Percentiles rank a stretch among this genome's conserved stretches.
These are phyloP conservation scores for Serranus cabrilla DNA, from an alignment of 2,797 vertebrate genomes.

Conservation along the genomic window DNA sequence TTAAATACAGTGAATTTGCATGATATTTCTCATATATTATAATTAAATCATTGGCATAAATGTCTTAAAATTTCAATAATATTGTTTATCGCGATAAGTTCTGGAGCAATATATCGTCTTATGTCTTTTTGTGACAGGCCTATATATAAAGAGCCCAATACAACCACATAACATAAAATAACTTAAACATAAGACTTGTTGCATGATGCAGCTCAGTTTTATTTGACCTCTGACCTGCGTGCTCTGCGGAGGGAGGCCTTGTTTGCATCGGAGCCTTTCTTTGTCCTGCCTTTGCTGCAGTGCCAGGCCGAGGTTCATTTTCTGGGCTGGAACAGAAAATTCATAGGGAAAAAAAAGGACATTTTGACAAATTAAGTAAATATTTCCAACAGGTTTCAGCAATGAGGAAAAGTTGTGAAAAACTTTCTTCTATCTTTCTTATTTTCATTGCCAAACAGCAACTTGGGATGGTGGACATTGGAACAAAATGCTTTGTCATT, in stretches of 20 bases:
- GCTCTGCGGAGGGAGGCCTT: conserved; percentile 90
- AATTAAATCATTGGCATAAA: no score
- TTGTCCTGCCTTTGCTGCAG: conserved; percentile 94
- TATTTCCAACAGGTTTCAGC: conserved; percentile 38
- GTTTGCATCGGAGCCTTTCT: conserved; percentile 92
- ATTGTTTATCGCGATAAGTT: no score
- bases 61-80: no score
- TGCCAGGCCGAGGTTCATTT: conserved; percentile 75
- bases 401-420: conserved; percentile 45
- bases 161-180: background rate
- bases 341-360: conserved; percentile 22
- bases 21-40: no score
- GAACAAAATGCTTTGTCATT: conserved; percentile 71
- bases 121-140: no score
- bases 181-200: background rate
- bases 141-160: background rate
- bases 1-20: no score
- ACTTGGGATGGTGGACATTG: conserved; percentile 71
- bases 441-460: conserved; percentile 58
- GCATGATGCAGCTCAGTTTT: conserved; percentile 7
- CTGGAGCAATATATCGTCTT: no score
- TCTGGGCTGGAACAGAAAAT: conserved; percentile 77
- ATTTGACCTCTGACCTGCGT: conserved; percentile 90
- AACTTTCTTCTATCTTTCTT: conserved; percentile 68
- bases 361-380: conserved; percentile 31